phyloP scores from a whole-genome alignment of 2,797 vertebrate species.

The Chromis chromis region DNA sequence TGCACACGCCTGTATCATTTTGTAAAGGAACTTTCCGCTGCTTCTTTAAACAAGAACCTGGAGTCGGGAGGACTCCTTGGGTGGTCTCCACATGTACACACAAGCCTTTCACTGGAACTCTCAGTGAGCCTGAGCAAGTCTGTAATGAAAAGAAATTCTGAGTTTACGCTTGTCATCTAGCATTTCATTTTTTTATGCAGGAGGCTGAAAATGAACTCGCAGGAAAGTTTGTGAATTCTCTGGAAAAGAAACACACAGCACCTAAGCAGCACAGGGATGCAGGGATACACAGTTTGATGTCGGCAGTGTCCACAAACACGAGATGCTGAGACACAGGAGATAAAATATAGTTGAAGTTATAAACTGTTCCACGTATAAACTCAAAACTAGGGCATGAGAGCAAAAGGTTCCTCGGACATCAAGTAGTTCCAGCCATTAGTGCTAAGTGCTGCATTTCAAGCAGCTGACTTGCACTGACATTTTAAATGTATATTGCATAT shows the following conservation, averaged over 20 bases:
- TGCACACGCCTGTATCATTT: background rate
- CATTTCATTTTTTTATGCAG: conserved; percentile 3
- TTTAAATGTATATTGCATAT: conserved; percentile 1
- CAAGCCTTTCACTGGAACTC: conserved; percentile 39
- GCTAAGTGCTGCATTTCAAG: conserved; percentile 12
- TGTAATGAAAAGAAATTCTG: conserved; percentile 54
- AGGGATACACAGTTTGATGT: conserved; percentile 1
- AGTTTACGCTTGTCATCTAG: conserved; percentile 32
- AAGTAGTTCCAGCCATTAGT: background rate
- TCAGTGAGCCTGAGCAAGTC: conserved; percentile 4
- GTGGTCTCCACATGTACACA: conserved; percentile 55
- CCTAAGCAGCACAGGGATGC: background rate
- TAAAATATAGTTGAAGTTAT: conserved; percentile 11
- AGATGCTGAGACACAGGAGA: conserved; percentile 4
- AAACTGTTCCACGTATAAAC: background rate
- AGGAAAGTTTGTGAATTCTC: conserved; percentile 18
- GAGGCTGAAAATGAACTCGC: conserved; percentile 8
- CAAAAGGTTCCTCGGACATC: too few species aligned
- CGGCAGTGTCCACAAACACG: conserved; percentile 34
- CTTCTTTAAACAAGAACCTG: conserved; percentile 16
- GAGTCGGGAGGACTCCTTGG: conserved; percentile 22
- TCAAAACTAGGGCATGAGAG: background rate
- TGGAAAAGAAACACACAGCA: conserved; percentile 13
- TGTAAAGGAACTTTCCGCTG: conserved; percentile 1
- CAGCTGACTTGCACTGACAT: background rate